A percentile compares a stretch with the other conserved stretches of the same genome.
Conservation (phyloP, 92 coral and sea anemone genomes). For the Bergia sp. region DNA sequence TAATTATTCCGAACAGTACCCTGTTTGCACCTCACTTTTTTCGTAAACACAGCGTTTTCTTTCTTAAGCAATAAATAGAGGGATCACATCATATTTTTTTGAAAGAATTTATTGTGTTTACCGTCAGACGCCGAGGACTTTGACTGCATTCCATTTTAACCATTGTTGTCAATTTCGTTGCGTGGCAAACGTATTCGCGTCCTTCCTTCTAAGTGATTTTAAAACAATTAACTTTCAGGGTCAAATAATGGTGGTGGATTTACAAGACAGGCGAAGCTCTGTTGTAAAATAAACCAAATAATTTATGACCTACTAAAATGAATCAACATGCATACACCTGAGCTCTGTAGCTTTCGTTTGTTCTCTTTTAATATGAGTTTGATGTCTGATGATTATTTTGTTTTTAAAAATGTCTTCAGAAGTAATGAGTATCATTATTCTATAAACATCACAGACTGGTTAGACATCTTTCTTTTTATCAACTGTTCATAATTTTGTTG, state of each 20-base stretch:
- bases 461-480: too few species aligned
- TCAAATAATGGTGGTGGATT: background rate
- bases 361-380: too few species aligned
- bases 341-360: too few species aligned
- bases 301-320: too few species aligned
- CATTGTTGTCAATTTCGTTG: slow-evolving; percentile 25
- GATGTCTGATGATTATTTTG: too few species aligned
- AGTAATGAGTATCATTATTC: too few species aligned
- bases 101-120: background rate
- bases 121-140: background rate
- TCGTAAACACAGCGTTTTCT: background rate
- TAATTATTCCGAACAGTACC: slow-evolving; percentile 31
- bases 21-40: slow-evolving; percentile 31
- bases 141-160: slow-evolving; percentile 26
- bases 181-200: slow-evolving; percentile 9
- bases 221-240: background rate
- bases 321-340: too few species aligned
- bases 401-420: too few species aligned
- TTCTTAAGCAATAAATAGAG: background rate
- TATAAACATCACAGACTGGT: too few species aligned
- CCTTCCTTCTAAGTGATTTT: slow-evolving; percentile 7
- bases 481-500: too few species aligned
- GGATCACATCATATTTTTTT: too few species aligned
- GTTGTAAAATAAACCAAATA: too few species aligned
- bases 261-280: background rate